A percentile compares a stretch with the other conserved stretches of the same genome.
Evolutionary conservation across 2,797 vertebrate genomes (phyloP).

Genomic region (Smutsia gigantea): DNA sequence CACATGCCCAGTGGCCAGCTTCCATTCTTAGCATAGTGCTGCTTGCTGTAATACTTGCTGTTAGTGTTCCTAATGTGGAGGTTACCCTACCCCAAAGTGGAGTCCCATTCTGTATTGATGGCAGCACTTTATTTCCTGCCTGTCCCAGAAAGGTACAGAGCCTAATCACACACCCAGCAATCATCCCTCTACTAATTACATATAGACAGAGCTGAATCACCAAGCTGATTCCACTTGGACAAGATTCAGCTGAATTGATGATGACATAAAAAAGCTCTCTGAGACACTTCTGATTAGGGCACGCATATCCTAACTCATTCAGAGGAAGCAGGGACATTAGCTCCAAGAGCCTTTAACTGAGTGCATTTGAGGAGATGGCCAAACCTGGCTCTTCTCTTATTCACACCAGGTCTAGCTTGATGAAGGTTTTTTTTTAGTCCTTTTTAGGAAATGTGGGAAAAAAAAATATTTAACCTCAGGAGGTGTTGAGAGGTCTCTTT

Average conservation of each 20-base stretch:
- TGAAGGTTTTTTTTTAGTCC: background rate
- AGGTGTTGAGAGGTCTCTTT: background rate
- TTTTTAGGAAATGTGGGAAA: background rate
- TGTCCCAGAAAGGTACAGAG: slow-evolving; percentile 63
- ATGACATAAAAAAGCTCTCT: slow-evolving; percentile 43
- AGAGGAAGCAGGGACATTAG: slow-evolving; percentile 23
- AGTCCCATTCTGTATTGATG: slow-evolving; percentile 28
- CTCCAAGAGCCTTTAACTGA: background rate
- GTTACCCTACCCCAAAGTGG: background rate
- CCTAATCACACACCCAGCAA: slow-evolving; percentile 57
- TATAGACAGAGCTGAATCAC: slow-evolving; percentile 78
- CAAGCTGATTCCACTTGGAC: slow-evolving; percentile 53
- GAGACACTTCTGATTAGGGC: slow-evolving; percentile 67
- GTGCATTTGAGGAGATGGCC: slow-evolving; percentile 23
- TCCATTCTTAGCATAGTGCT: background rate
- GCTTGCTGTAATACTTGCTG: background rate
- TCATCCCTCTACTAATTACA: slow-evolving; percentile 80
- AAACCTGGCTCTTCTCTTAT: background rate
- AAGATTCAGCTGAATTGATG: slow-evolving; percentile 46
- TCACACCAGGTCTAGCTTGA: background rate
- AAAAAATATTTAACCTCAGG: background rate
- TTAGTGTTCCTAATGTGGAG: background rate
- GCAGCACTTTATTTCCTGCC: slow-evolving; percentile 43
- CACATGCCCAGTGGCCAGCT: background rate
- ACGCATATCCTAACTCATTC: background rate